Evolutionary conservation across 2,888 invertebrate species (phyloP), one percentile per base, ranked within the genome.

Genomic region (Caenorhabditis sp.): DNA sequence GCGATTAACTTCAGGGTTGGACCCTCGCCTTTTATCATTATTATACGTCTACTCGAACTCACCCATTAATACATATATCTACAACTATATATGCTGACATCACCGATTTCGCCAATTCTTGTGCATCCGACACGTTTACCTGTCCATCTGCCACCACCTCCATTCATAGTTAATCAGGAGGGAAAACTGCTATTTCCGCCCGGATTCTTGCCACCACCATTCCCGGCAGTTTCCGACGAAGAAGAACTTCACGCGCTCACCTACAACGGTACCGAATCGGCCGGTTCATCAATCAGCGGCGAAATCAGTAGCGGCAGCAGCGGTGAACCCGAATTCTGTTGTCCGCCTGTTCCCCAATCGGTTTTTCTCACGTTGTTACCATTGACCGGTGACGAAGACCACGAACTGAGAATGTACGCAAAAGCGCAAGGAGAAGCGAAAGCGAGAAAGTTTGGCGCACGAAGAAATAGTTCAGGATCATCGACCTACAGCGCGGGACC

Each of bases 61-160:
- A 43, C 43, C 43, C 17, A 43, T 43, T 43, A 43, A 43, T 43
- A 43, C 31, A 31, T 43, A 43, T 43, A 43, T 43, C 5, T 43
- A 43, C 10, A 61, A 21, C 27, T 51, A 37, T 61, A 54, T 57
- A 73, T 73, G 73, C 66, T 69, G 66, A 66, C 73, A 58, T 51
- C 73, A 24, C 60, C 27, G 37, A n/a, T 60, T 6, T 62, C 66
- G n/a, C 69, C 75, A n/a, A 59, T 73, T 37, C 60, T 79, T 51
- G 66, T 79, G 49, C 77, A 73, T 59, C 75, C 79, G 14, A 49
- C 71, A n/a, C 62, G 66, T 36, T 57, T 79, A 66, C 79, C 79
- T 6, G 75, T 69, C 49, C 79, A 79, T 37, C 43, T 79, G 43
- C 79, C 79, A 14, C 79, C 79, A 17, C 79, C 79, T 14, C 74